A percentile compares a stretch with the other conserved stretches of the same genome.
Conservation (phyloP, 2,113 vertebrate species). For the Cyphomyrus discorhynchus region DNA sequence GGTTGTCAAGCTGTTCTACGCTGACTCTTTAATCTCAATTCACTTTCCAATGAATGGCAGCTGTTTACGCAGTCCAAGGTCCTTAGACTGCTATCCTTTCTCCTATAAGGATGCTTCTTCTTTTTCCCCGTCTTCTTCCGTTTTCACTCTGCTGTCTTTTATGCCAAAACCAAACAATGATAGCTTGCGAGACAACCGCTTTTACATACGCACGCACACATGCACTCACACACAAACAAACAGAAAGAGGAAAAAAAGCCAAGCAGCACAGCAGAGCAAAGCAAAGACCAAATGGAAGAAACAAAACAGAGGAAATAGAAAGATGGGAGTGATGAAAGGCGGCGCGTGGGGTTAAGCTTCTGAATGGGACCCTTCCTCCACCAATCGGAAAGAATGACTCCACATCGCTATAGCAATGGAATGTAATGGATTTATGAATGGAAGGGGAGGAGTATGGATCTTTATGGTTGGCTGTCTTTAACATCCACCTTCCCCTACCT, state of each 20-base stretch:
- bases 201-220: slow-evolving; percentile 24
- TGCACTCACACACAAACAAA: slow-evolving; percentile 13
- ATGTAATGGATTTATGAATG: slow-evolving; percentile 68
- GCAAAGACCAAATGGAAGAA: slow-evolving; percentile 37
- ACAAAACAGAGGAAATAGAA: slow-evolving; percentile 38
- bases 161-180: slow-evolving; percentile 55
- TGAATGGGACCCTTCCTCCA: slow-evolving; percentile 66
- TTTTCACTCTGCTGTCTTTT: slow-evolving; percentile 51
- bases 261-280: slow-evolving; percentile 46
- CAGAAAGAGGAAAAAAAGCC: slow-evolving; percentile 31
- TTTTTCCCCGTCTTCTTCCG: slow-evolving; percentile 38
- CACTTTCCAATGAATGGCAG: slow-evolving; percentile 41
- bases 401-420: slow-evolving; percentile 63
- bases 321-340: slow-evolving; percentile 30
- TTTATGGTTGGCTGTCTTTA: slow-evolving; percentile 54
- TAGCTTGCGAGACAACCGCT: slow-evolving; percentile 59
- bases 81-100: slow-evolving; percentile 9
- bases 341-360: slow-evolving; percentile 51
- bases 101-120: slow-evolving; percentile 13
- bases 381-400: slow-evolving; percentile 56
- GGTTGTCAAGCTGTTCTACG: slow-evolving; percentile 39
- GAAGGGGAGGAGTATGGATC: slow-evolving; percentile 45
- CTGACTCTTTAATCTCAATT: slow-evolving; percentile 47
- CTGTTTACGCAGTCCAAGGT: slow-evolving; percentile 42
- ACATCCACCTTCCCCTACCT: slow-evolving; percentile 47